phyloP scores from a whole-genome alignment of 1,140 invertebrate genomes.

The Ctenoplectra terminalis region DNA sequence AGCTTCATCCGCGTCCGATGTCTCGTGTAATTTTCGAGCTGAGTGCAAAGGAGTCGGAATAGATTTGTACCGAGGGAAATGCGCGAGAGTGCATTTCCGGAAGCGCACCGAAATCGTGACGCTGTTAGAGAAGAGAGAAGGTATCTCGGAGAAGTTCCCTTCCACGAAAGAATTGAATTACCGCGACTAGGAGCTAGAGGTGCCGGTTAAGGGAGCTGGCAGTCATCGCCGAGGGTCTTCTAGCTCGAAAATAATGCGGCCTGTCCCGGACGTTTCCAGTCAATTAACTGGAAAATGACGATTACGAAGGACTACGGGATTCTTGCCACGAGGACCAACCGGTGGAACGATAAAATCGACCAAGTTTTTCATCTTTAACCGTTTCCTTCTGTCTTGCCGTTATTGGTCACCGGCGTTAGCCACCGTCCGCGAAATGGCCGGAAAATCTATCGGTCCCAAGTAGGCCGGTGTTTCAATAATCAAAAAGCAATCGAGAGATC shows the following conservation, averaged over 20 bases:
- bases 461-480: conserved; percentile 19
- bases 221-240: not conserved
- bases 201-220: conserved; percentile 2
- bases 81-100: conserved; percentile 10
- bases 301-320: not conserved
- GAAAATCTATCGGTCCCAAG: not conserved
- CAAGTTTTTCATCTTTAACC: not conserved
- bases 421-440: not conserved
- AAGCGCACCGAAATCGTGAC: not conserved
- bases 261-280: not conserved
- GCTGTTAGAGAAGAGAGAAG: not conserved
- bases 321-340: too few species aligned
- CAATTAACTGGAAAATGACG: conserved; percentile 1
- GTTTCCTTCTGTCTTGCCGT: not conserved
- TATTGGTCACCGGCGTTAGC: not conserved
- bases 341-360: not conserved
- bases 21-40: not conserved
- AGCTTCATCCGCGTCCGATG: not conserved
- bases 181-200: not conserved
- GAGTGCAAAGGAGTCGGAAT: not conserved
- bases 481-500: conserved; percentile 25
- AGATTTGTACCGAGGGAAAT: not conserved
- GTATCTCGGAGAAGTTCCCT: not conserved
- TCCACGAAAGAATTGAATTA: conserved; percentile 43
- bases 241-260: conserved; percentile 19